Percentiles rank a stretch among this genome's conserved stretches.
These are phyloP conservation scores for Smittia aterrima DNA, from an alignment of 2,888 invertebrate species.

Conservation along the genomic window DNA sequence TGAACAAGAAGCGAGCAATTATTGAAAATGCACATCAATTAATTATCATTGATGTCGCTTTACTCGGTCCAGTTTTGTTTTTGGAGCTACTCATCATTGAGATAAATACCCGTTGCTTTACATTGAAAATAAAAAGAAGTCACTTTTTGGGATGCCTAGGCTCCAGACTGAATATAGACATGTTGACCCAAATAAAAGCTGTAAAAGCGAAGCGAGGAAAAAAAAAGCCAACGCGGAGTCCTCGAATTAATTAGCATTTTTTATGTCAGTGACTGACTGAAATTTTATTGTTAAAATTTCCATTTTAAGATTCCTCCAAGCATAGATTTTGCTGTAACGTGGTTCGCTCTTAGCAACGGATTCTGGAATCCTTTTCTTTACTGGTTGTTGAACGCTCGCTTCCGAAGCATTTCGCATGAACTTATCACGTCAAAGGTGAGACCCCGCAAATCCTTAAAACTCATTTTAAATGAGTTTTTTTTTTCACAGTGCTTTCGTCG, in stretches of 20 bases:
- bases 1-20: background rate
- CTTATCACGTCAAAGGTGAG: constrained; percentile 72
- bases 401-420: constrained; percentile 75
- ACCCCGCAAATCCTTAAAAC: constrained; percentile 42
- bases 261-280: background rate
- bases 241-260: constrained; percentile 7
- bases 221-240: background rate
- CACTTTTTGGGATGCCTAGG: background rate
- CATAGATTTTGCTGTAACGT: constrained; percentile 80
- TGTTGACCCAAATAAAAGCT: background rate
- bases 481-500: constrained; percentile 31
- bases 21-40: background rate
- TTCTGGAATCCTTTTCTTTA: constrained; percentile 90
- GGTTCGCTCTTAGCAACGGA: constrained; percentile 83
- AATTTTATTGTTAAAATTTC: background rate
- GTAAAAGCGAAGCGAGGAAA: background rate
- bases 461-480: constrained; percentile 3
- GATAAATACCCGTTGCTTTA: background rate
- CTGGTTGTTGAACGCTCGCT: constrained; percentile 83
- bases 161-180: constrained; percentile 13
- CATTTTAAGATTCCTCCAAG: constrained; percentile 67
- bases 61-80: background rate
- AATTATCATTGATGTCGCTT: background rate
- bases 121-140: background rate
- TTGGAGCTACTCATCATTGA: background rate